Conservation (phyloP, 2,113 vertebrate species). For the Hiodon tergisus region DNA sequence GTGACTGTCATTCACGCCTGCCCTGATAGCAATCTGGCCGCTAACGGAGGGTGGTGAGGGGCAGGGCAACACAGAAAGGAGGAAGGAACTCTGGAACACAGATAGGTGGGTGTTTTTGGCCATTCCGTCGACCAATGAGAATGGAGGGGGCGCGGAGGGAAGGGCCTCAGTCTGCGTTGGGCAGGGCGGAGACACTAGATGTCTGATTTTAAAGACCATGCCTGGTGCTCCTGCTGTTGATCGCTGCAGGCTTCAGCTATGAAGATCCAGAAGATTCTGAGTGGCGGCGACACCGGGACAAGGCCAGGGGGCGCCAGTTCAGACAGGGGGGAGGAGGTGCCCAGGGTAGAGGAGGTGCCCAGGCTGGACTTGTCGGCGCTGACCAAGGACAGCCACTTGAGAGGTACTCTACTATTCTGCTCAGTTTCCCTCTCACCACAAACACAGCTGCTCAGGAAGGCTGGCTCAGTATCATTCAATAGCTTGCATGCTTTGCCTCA, state of each 20-base stretch:
- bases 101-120: too few species aligned
- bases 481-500: too few species aligned
- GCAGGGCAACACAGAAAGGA: too few species aligned
- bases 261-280: conserved; percentile 90
- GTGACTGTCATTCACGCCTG: too few species aligned
- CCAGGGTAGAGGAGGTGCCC: conserved; percentile 73
- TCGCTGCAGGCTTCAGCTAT: conserved; percentile 70
- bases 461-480: background rate
- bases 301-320: conserved; percentile 55
- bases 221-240: background rate
- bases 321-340: conserved; percentile 43
- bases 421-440: background rate
- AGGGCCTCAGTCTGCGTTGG: too few species aligned
- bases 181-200: too few species aligned
- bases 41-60: too few species aligned
- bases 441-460: background rate
- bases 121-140: too few species aligned
- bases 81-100: too few species aligned
- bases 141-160: too few species aligned
- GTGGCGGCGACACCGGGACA: conserved; percentile 58
- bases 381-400: conserved; percentile 77
- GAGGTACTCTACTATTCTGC: conserved; percentile 61
- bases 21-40: too few species aligned
- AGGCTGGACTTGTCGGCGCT: conserved; percentile 77
- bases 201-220: too few species aligned